A percentile compares a stretch with the other conserved stretches of the same genome.
Evolutionary conservation across 1,140 invertebrate species (phyloP).

Genomic region (Bursaphelenchus mucronatus): DNA sequence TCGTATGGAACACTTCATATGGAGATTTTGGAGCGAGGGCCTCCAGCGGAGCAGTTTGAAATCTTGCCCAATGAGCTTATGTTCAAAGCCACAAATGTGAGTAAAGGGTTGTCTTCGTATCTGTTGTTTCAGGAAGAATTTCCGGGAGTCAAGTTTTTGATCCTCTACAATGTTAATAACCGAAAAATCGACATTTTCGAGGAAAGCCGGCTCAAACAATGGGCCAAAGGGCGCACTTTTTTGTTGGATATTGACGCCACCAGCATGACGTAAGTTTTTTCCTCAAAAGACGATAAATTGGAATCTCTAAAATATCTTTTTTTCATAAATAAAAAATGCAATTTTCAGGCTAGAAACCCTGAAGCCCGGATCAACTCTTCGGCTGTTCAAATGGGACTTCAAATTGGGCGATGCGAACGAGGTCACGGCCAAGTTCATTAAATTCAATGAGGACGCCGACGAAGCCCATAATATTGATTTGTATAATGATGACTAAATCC

Average conservation of each 20-base stretch:
- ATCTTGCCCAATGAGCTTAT: constrained; percentile 30
- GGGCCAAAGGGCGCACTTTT: constrained; percentile 36
- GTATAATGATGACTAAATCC: too few relatives aligned
- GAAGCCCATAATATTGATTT: too few relatives aligned
- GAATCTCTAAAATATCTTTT: background rate
- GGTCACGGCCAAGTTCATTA: constrained; percentile 12
- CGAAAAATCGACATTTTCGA: constrained; percentile 35
- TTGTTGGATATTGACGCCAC: constrained; percentile 35
- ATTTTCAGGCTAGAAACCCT: constrained; percentile 22
- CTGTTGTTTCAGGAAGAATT: constrained; percentile 39
- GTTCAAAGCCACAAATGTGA: constrained; percentile 33
- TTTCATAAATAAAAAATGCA: background rate
- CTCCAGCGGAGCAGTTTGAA: constrained; percentile 36
- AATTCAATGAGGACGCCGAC: background rate
- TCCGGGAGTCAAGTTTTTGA: constrained; percentile 28
- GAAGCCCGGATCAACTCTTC: constrained; percentile 7
- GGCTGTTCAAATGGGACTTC: constrained; percentile 31
- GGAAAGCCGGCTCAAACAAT: constrained; percentile 22
- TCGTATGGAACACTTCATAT: constrained; percentile 28
- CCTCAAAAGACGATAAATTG: background rate
- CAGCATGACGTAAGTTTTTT: constrained; percentile 21
- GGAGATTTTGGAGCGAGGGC: constrained; percentile 31
- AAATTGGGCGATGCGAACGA: constrained; percentile 21
- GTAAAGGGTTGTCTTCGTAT: constrained; percentile 19
- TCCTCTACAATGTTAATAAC: constrained; percentile 32